A percentile compares a stretch with the other conserved stretches of the same genome.
phyloP scores from a whole-genome alignment of 1,140 invertebrate genomes.

The Euwallacea fornicatus region DNA sequence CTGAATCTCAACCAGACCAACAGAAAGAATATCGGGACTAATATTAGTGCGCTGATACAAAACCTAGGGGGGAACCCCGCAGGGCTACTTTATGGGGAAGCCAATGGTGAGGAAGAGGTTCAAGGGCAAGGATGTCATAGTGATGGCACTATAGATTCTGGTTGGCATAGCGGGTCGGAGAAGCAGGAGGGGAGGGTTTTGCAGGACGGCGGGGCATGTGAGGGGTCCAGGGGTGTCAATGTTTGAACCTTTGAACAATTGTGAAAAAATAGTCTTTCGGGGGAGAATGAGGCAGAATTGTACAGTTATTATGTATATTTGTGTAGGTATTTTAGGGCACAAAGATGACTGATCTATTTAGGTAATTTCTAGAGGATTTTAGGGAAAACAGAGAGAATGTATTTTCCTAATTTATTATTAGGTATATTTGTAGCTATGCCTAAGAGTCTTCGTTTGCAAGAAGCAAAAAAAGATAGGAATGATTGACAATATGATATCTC shows the following conservation, averaged over 20 bases:
- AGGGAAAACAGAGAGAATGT: no score
- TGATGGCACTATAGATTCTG: slow-evolving; percentile 53
- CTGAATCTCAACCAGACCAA: slow-evolving; percentile 42
- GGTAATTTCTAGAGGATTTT: no score
- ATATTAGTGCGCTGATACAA: slow-evolving; percentile 53
- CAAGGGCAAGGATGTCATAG: slow-evolving; percentile 49
- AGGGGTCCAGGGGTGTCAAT: slow-evolving; percentile 38
- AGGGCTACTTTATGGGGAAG: slow-evolving; percentile 51
- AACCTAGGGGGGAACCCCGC: slow-evolving; percentile 52
- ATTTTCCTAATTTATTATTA: no score
- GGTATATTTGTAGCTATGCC: no score
- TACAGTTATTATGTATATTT: no score
- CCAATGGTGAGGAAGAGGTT: slow-evolving; percentile 48
- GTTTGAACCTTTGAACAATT: slow-evolving; percentile 22
- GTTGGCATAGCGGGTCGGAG: slow-evolving; percentile 52
- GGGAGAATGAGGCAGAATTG: no score
- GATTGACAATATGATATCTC: no score
- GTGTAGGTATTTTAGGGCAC: no score
- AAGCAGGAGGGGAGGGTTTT: slow-evolving; percentile 27
- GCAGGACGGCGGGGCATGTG: slow-evolving; percentile 13
- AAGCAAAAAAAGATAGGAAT: no score
- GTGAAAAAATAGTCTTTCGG: no score
- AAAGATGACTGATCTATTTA: no score
- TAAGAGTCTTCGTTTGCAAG: no score
- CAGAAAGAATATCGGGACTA: slow-evolving; percentile 48